A percentile compares a stretch with the other conserved stretches of the same genome.
phyloP scores from a whole-genome alignment of 2,797 vertebrate species.

The Falco berigora region DNA sequence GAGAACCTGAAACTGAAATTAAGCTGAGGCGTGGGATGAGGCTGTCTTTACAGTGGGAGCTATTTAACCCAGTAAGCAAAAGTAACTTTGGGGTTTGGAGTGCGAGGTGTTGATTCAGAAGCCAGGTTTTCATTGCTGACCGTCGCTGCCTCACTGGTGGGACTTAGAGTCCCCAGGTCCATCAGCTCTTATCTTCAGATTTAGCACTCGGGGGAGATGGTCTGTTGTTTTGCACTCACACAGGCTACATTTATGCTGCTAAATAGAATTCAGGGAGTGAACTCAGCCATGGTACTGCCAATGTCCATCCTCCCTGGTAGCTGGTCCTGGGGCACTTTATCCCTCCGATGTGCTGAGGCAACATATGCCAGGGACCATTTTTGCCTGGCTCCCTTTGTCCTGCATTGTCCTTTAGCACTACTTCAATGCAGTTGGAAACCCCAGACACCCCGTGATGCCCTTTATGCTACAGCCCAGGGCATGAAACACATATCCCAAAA shows the following conservation, averaged over 20 bases:
- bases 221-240: not conserved
- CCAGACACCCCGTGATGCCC: not conserved
- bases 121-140: not conserved
- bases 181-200: not conserved
- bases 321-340: not conserved
- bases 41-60: not conserved
- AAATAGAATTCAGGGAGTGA: not conserved
- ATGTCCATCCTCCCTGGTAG: not conserved
- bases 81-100: not conserved
- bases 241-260: not conserved
- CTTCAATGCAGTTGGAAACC: rapidly evolving
- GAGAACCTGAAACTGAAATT: not conserved
- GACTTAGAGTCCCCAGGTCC: not conserved
- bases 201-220: too few species aligned
- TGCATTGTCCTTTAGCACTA: not conserved
- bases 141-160: rapidly evolving
- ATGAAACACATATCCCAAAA: not conserved
- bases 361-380: rapidly evolving
- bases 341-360: not conserved
- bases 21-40: not conserved
- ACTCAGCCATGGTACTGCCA: not conserved
- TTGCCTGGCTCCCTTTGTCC: not conserved
- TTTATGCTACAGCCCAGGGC: not conserved
- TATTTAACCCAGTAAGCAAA: not conserved
- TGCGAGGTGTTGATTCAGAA: not conserved